Conservation (phyloP, 2,888 invertebrate species). For the Muschampia plurimacula region DNA sequence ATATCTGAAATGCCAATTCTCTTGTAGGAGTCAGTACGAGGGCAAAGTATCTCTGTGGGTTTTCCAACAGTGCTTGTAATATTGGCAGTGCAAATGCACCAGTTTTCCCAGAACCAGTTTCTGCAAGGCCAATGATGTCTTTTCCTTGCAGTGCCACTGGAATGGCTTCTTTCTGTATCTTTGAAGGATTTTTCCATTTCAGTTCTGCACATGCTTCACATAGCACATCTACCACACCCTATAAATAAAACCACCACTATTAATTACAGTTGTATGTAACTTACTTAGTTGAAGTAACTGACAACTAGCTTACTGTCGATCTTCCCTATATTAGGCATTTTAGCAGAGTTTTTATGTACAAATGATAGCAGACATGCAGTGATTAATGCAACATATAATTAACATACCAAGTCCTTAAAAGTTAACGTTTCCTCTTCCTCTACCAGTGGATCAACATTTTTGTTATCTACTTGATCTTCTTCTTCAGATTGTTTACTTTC, state of each 20-base stretch:
- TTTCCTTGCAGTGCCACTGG: conserved; percentile 95
- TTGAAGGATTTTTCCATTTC: conserved; percentile 97
- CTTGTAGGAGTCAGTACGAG: conserved; percentile 97
- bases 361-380: no score
- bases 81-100: conserved; percentile 99
- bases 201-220: conserved; percentile 96
- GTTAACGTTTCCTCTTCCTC: conserved; percentile 68
- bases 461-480: conserved; percentile 50
- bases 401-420: conserved; percentile 78
- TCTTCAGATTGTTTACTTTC: conserved; percentile 53
- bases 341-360: no score
- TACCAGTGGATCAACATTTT: conserved; percentile 43
- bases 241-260: conserved; percentile 38
- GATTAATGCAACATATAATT: background rate
- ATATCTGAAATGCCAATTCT: conserved; percentile 99
- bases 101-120: conserved; percentile 98
- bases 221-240: conserved; percentile 96
- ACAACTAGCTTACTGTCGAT: no score
- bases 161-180: conserved; percentile 97
- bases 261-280: background rate
- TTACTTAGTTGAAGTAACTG: no score
- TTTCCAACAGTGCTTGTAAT: conserved; percentile 94
- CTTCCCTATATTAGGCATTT: no score
- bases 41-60: conserved; percentile 97
- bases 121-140: conserved; percentile 87